Evolutionary conservation across 1,140 invertebrate species (phyloP).

Genomic region (Drosophila pandora): DNA sequence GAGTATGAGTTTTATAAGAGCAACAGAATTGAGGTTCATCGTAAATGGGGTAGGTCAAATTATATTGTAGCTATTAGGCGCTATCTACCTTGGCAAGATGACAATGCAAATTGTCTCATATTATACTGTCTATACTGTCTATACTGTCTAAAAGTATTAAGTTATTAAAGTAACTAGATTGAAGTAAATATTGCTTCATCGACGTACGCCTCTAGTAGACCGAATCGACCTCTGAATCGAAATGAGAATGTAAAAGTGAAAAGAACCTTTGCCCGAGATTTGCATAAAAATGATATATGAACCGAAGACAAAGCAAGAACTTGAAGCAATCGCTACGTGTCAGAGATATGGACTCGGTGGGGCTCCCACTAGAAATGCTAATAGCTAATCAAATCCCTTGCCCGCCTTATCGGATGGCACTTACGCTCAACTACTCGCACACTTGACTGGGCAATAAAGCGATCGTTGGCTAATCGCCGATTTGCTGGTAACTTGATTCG

Average conservation of each 20-base stretch:
- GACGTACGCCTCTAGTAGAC: too few relatives aligned
- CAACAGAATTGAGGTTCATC: background rate
- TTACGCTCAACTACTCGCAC: slow-evolving; percentile 29
- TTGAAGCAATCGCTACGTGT: slow-evolving; percentile 2
- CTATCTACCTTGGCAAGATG: background rate
- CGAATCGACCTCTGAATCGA: background rate
- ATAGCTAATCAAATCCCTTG: background rate
- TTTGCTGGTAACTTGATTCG: slow-evolving; percentile 20
- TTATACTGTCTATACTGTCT: too few relatives aligned
- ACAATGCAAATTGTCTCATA: background rate
- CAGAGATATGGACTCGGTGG: background rate
- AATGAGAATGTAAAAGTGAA: background rate
- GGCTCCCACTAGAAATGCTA: background rate
- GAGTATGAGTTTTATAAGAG: background rate
- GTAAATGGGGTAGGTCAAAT: slow-evolving; percentile 2
- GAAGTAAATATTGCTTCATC: too few relatives aligned
- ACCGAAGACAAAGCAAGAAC: background rate
- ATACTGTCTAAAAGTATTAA: too few relatives aligned
- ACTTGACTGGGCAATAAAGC: slow-evolving; percentile 45
- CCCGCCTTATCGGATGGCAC: slow-evolving; percentile 19
- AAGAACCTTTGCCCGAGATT: background rate
- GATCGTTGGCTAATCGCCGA: slow-evolving; percentile 18
- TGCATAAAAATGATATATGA: slow-evolving; percentile 16
- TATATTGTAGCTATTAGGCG: background rate
- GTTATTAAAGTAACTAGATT: too few relatives aligned